Conservation (phyloP, 2,888 invertebrate species). For the Tinea trinotella region DNA sequence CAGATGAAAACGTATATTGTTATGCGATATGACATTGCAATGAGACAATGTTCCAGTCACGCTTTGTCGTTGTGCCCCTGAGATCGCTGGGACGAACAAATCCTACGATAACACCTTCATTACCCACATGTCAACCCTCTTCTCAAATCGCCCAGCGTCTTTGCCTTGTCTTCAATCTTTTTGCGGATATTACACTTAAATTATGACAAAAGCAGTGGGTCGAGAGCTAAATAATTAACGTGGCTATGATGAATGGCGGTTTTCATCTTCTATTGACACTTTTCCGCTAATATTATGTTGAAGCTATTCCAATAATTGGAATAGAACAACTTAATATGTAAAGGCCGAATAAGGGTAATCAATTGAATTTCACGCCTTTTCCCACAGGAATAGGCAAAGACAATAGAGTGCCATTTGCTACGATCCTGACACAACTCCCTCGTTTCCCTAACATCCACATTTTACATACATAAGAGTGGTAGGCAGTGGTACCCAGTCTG, state of each 20-base stretch:
- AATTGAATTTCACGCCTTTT: no score
- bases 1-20: slow-evolving; percentile 30
- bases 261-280: slow-evolving; percentile 29
- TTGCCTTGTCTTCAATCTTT: slow-evolving; percentile 61
- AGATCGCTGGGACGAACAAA: slow-evolving; percentile 33
- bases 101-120: slow-evolving; percentile 59
- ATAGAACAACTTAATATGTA: no score
- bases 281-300: neutral
- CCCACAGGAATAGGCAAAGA: no score
- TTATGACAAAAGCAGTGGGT: slow-evolving; percentile 57
- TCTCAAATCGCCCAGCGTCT: slow-evolving; percentile 50
- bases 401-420: no score
- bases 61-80: neutral
- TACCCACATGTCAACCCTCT: slow-evolving; percentile 66
- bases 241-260: slow-evolving; percentile 47
- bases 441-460: no score
- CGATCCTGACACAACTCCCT: no score
- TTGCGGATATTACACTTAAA: slow-evolving; percentile 65
- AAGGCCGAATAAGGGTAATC: no score
- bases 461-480: no score
- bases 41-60: slow-evolving; percentile 28
- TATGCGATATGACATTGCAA: slow-evolving; percentile 45
- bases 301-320: no score
- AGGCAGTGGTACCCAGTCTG: no score
- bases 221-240: slow-evolving; percentile 50